Evolutionary conservation across 2,113 vertebrate genomes (phyloP), one percentile per base, ranked within the genome.

Genomic region (Scopus umbretta): DNA sequence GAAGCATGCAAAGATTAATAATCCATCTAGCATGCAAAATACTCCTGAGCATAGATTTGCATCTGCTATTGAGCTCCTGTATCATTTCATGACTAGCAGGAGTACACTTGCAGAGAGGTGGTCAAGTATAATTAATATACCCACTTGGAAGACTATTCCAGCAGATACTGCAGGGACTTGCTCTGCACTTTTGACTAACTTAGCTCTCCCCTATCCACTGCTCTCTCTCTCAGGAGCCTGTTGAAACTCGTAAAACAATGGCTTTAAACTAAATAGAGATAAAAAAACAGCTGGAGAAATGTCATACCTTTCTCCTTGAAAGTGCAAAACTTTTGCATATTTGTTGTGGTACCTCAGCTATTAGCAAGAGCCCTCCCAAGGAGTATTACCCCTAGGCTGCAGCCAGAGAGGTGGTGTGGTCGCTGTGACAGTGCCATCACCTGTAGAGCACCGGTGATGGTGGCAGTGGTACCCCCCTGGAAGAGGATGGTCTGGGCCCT

Each of bases 401-500:
- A 87, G 18, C 12, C 1, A 1, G 63, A 68, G 47, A 29, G 16
- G 30, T 23, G 26, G 2, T 34, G 26, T 43, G 34, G 45, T 56
- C 5, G 3, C 27, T 53, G 74, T 50, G 59, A 38, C 25, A 17
- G 18, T 34, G 15, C 27, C 15, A 2, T 67, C 40, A 65, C 63
- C 43, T 23, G 10, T 12, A 38, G 42, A 53, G 32, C 40, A 45
- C 32, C 3, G 2, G 4, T 63, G 42, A 38, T 23, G 47, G 13
- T 2, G 2, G 50, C 34, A 66, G 50, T 16, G 16, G 22, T 67
- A 38, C 8, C 5, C 22, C 13, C 27, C 3, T 5, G 0, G 1
- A 11, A 30, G 13, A 63, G 49, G 11, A 63, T 27, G 21, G 32
- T 58, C 11, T 36, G 7, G 4, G 25, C 16, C 27, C 21, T 67